A percentile compares a stretch with the other conserved stretches of the same genome.
Conservation (phyloP, 2,113 vertebrate genomes). For the Setophaga petechia region DNA sequence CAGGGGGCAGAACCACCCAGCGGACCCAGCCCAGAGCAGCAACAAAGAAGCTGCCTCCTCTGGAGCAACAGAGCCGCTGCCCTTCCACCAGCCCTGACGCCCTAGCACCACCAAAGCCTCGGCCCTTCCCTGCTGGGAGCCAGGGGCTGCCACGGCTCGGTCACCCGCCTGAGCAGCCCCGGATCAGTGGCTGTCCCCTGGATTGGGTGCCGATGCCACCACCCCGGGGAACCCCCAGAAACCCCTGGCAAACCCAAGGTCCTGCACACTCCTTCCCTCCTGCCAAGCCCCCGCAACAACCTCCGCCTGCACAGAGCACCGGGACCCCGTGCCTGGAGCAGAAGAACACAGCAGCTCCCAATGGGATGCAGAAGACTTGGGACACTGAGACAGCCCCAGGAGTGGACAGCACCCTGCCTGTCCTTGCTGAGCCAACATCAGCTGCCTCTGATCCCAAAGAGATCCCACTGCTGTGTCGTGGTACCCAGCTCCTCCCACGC, state of each 20-base stretch:
- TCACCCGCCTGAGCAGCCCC: neutral
- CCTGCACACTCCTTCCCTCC: neutral
- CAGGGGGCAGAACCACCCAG: neutral
- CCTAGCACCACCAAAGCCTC: neutral
- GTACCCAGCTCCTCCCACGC: neutral
- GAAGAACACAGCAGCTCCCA: neutral
- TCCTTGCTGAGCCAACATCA: neutral
- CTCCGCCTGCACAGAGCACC: neutral
- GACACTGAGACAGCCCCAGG: neutral
- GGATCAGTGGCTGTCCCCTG: neutral
- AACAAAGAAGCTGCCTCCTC: neutral
- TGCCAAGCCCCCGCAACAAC: neutral
- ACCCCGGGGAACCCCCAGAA: neutral
- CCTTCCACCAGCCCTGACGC: neutral
- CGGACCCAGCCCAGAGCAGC: neutral
- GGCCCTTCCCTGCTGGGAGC: neutral
- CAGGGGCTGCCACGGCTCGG: accelerated
- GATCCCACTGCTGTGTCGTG: neutral
- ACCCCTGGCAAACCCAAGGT: neutral
- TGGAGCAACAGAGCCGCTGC: neutral
- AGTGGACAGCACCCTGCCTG: neutral
- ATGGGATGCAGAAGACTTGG: neutral
- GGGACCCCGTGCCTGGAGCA: neutral
- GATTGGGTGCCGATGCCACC: neutral
- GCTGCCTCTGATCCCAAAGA: neutral